Percentiles rank a stretch among this genome's conserved stretches.
phyloP scores from a whole-genome alignment of 2,113 vertebrate species.

The Poeciliopsis retropinna region DNA sequence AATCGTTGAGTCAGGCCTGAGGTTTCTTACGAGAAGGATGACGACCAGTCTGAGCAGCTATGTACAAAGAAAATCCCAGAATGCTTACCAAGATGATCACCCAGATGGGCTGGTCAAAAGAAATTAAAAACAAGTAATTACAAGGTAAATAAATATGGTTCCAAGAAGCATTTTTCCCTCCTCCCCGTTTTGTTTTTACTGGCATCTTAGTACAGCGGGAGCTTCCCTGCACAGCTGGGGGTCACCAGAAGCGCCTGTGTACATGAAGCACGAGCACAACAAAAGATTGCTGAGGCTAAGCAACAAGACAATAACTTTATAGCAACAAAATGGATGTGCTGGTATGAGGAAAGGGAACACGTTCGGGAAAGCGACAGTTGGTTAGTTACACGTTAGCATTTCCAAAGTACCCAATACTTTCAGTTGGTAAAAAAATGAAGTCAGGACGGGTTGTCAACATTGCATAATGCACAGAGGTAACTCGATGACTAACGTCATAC shows the following conservation, averaged over 20 bases:
- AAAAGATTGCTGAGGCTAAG: slow-evolving; percentile 4
- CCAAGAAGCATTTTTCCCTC: neutral
- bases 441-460: neutral
- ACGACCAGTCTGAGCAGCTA: slow-evolving; percentile 29
- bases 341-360: slow-evolving; percentile 45
- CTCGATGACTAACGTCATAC: neutral
- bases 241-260: slow-evolving; percentile 34
- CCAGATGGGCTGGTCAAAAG: neutral
- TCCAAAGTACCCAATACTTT: too few species aligned
- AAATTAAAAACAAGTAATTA: neutral
- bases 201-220: too few species aligned
- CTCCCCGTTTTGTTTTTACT: too few species aligned
- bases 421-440: neutral
- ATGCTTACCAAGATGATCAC: slow-evolving; percentile 17
- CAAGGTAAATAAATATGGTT: neutral
- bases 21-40: slow-evolving; percentile 33
- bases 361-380: neutral
- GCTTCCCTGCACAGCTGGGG: slow-evolving; percentile 20
- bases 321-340: slow-evolving; percentile 32
- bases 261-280: slow-evolving; percentile 19
- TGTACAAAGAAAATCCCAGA: slow-evolving; percentile 43
- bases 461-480: neutral
- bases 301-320: slow-evolving; percentile 21
- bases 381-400: too few species aligned
- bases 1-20: slow-evolving; percentile 43